Evolutionary conservation across 2,888 invertebrate species (phyloP).

Genomic region (Drosophila falleni): DNA sequence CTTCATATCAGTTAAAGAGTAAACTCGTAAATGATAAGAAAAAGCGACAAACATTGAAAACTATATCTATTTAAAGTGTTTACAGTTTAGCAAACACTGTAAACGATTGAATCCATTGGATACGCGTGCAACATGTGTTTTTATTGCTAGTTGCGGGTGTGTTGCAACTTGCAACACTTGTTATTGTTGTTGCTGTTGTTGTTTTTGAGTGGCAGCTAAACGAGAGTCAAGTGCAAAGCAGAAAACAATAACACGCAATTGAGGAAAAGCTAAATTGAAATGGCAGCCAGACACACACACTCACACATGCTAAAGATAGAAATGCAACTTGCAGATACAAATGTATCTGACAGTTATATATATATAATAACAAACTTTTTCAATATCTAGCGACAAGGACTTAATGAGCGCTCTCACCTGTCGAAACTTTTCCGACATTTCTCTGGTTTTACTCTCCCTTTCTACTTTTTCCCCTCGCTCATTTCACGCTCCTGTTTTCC

Average conservation of each 20-base stretch:
- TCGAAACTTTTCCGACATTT: conserved; percentile 7
- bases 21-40: conserved; percentile 16
- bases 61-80: background rate
- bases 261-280: conserved; percentile 45
- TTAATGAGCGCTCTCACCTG: conserved; percentile 17
- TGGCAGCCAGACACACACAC: conserved; percentile 10
- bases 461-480: too few species aligned
- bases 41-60: background rate
- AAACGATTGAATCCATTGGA: background rate
- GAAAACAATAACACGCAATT: conserved; percentile 49
- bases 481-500: background rate
- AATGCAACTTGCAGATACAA: conserved; percentile 14
- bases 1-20: conserved; percentile 27
- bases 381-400: conserved; percentile 1
- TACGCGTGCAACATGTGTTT: conserved; percentile 45
- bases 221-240: conserved; percentile 60
- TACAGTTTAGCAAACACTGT: conserved; percentile 35
- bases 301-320: conserved; percentile 5
- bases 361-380: conserved; percentile 9
- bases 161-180: conserved; percentile 26
- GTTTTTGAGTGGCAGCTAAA: conserved; percentile 6
- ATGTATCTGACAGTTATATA: conserved; percentile 14
- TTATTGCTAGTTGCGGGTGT: conserved; percentile 7
- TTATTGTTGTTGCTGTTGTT: background rate
- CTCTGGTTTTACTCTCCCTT: too few species aligned